Base-by-base conservation (phyloP, 2,113 vertebrate genomes). In the Vombatus ursinus region DNA sequence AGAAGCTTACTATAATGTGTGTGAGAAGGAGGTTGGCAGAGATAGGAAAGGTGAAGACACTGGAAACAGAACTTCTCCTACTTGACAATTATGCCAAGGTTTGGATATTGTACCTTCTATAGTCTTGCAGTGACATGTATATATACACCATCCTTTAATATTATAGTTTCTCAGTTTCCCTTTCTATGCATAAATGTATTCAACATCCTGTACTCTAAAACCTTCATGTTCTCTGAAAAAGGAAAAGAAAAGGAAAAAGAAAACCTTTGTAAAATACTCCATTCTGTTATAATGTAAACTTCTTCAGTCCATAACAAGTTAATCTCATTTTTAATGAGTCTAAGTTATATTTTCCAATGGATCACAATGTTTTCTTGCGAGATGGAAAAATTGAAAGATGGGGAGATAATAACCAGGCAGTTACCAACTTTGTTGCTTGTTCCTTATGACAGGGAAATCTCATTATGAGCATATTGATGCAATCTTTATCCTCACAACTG, bases 401-500 rank as follows among this genome's bases (percentile, higher is more conserved):
- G 10, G 91, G 5, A 95, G n/a, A 97, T 49, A 68, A 31, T 19
- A 68, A 94, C 37, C 93, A 49, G 53, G 94, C 94, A 94, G 91
- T 94, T 93, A 37, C 37, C 89, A 95, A 26, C 26, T 93, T 50
- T 90, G 92, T 61, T 93, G 52, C 93, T 93, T 23, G 90, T 54
- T 95, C 25, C 1, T 31, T 84, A 7, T 50, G 16, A 50, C 91
- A 89, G 25, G 24, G 28, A 95, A 92, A 37, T 93, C 77, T 93
- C 50, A 92, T 48, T 94, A 89, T 92, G 94, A 96, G 84, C 90
- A 91, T 50, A 92, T 49, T 61, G 54, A 90, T 31, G 52, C 89
- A 84, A 90, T 91, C 3, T 1, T 96, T 95, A 96, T 91, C 90
- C 90, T 93, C 57, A 94, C 52, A 94, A 96, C 23, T 90, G 77